Base-by-base conservation (phyloP, 2,888 invertebrate genomes). In the Cremastinae sp. region DNA sequence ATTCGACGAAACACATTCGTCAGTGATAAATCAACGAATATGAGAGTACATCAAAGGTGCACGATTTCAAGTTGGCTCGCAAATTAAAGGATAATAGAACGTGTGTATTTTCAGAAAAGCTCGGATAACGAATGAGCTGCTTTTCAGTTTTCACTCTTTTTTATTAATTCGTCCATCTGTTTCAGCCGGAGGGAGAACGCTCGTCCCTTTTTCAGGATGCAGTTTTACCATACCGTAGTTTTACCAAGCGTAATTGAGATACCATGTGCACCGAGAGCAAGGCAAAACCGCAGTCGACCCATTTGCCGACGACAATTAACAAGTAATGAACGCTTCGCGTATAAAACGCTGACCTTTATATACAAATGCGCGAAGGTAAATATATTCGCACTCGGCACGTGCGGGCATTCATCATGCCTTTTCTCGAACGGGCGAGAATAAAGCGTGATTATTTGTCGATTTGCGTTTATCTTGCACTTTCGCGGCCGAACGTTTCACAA, bases 281-380 rank as follows among this genome's bases (percentile, higher is more conserved):
- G 39, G 41, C 12, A 9, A 41, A 64, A 39, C 37, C 59, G 16
- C 43, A 39, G 61, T 53, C 49, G 55, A 59, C 16, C 51, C 51
- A 12, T 56, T 58, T n/a, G 41, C 47, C 68, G 62, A 79, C 78
- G 61, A 79, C 80, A 79, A 82, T 82, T 81, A 81, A 80, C 75
- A 74, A 70, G 69, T 79, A 81, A 79, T 79, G 82, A 80, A 77
- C 45, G 53, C 41, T 62, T 51, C 16, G 43, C 14, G 49, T 18
- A 47, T 56, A 35, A 39, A 69, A 58, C 35, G 39, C 58, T 20
- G 58, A 68, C 20, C 39, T 47, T 12, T 37, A 37, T 37, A 49
- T 9, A 18, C 18, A 35, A n/a, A 53, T 28, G 28, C 35, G 28
- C 53, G 12, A 28, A 53, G 28, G 22, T 20, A 14, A 2, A 51